Conservation (phyloP, 1,140 invertebrate genomes). For the Eufriesea mexicana region DNA sequence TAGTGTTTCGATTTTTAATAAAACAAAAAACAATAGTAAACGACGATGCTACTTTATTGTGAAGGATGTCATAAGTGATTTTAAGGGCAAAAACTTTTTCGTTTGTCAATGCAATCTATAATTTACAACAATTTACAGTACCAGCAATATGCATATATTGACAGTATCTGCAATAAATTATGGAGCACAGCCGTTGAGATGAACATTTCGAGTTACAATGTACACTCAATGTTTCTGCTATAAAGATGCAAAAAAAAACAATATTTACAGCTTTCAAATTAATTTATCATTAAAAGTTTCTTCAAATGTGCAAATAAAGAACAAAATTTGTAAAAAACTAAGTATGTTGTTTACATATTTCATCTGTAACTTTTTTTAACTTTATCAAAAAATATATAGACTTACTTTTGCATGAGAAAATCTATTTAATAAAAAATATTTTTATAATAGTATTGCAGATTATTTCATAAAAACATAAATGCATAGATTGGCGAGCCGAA, state of each 20-base stretch:
- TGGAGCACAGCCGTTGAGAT: conserved; percentile 49
- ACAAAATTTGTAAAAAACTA: background rate
- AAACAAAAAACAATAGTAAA: background rate
- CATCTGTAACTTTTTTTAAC: background rate
- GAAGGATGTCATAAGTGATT: background rate
- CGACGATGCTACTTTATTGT: background rate
- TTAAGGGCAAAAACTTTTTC: background rate
- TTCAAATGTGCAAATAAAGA: background rate
- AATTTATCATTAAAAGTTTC: background rate
- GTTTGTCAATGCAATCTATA: background rate
- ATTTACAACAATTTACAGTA: conserved; percentile 2
- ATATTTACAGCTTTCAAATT: background rate
- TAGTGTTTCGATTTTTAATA: background rate
- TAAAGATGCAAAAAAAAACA: conserved; percentile 3
- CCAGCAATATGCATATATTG: background rate
- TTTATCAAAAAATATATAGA: background rate
- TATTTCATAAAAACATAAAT: conserved; percentile 14
- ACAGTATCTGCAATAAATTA: conserved; percentile 30
- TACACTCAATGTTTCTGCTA: conserved; percentile 29
- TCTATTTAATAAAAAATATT: background rate
- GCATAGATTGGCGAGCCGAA: background rate
- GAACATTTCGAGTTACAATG: conserved; percentile 44
- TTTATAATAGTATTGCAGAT: background rate
- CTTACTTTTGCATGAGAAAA: background rate
- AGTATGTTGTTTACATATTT: background rate